A percentile compares a stretch with the other conserved stretches of the same genome.
These are phyloP conservation scores for Pristionchus entomophagus DNA, from an alignment of 2,888 invertebrate species.

Conservation along the genomic window DNA sequence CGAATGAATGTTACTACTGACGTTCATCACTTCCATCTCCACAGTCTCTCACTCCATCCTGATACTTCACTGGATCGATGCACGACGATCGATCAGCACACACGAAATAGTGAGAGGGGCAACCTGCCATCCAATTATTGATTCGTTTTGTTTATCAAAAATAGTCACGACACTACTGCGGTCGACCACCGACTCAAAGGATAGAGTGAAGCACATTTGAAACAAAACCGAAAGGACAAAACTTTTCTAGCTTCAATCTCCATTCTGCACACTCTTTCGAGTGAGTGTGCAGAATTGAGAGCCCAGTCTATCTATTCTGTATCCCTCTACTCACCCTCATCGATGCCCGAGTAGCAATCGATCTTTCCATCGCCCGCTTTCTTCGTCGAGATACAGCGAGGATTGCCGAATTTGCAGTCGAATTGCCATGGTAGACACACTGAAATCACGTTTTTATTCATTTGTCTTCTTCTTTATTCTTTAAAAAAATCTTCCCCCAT, in stretches of 20 bases:
- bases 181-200: neutral
- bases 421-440: constrained; percentile 74
- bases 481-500: too few relatives aligned
- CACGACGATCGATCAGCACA: constrained; percentile 68
- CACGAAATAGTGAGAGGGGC: constrained; percentile 70
- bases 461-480: neutral
- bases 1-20: neutral
- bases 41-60: constrained; percentile 77
- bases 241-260: too few relatives aligned
- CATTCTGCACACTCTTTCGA: too few relatives aligned
- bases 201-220: neutral
- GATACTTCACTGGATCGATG: constrained; percentile 75
- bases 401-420: constrained; percentile 73
- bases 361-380: constrained; percentile 67
- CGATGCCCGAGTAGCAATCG: constrained; percentile 72
- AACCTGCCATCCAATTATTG: constrained; percentile 53
- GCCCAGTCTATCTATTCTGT: too few relatives aligned
- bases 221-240: too few relatives aligned
- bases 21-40: constrained; percentile 78
- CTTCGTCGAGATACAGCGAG: constrained; percentile 65
- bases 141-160: neutral
- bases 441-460: constrained; percentile 51
- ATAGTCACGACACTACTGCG: neutral
- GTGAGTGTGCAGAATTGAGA: too few relatives aligned
- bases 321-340: constrained; percentile 71